These are phyloP conservation scores for Limnephilus marmoratus DNA, from an alignment of 2,888 invertebrate genomes.

Conservation along the genomic window DNA sequence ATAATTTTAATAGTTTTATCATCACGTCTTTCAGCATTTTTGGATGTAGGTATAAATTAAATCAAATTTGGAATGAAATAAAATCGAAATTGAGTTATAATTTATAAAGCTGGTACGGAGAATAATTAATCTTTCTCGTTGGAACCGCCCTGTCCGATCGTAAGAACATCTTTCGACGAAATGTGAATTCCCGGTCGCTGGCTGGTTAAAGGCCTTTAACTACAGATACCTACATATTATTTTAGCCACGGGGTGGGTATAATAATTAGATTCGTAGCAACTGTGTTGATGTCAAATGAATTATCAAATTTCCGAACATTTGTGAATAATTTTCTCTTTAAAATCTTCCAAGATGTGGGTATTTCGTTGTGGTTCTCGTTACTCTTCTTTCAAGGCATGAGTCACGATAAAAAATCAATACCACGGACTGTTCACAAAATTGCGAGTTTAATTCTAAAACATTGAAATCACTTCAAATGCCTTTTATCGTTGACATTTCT, in stretches of 20 bases:
- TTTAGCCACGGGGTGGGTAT: not conserved
- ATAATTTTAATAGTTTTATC: too few relatives aligned
- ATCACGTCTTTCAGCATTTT: too few relatives aligned
- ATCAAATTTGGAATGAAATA: too few relatives aligned
- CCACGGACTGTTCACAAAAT: not conserved
- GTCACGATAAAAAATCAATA: not conserved
- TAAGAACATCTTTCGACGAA: too few relatives aligned
- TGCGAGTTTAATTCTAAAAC: not conserved
- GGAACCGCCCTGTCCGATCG: too few relatives aligned
- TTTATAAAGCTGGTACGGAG: too few relatives aligned
- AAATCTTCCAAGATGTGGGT: not conserved
- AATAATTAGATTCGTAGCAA: not conserved
- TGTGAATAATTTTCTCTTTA: not conserved
- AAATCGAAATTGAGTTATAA: too few relatives aligned
- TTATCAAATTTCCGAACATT: not conserved
- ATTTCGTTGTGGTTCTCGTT: not conserved
- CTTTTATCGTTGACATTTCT: slow-evolving; percentile 20
- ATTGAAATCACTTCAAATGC: not conserved
- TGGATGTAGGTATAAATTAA: too few relatives aligned
- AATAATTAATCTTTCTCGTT: too few relatives aligned
- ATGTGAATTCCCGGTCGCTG: too few relatives aligned
- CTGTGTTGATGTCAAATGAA: not conserved
- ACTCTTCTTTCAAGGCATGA: not conserved
- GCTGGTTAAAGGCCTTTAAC: too few relatives aligned
- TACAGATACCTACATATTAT: too few relatives aligned